phyloP scores from a whole-genome alignment of 2,797 vertebrate species.

The Chiroxiphia lanceolata region DNA sequence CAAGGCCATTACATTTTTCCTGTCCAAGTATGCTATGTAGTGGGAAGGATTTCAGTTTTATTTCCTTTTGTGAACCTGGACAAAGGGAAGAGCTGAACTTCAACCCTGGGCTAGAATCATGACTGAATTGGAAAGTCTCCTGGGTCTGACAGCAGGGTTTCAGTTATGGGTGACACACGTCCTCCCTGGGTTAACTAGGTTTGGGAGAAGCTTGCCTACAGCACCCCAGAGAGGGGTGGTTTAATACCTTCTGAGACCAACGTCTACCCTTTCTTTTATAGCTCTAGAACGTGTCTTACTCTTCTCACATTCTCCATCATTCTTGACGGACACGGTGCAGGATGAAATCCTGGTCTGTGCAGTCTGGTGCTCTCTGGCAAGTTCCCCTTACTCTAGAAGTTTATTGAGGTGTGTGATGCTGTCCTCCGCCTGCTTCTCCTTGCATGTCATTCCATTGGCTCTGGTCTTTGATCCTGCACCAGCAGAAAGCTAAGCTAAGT shows the following conservation, averaged over 20 bases:
- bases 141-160: background rate
- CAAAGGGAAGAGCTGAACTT: background rate
- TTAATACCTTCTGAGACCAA: background rate
- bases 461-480: background rate
- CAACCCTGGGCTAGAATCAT: background rate
- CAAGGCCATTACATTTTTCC: background rate
- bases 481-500: background rate
- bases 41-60: background rate
- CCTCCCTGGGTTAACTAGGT: background rate
- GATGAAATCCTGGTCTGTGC: fast-evolving
- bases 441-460: background rate
- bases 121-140: background rate
- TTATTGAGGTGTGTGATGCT: background rate
- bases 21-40: background rate
- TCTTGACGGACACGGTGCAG: fast-evolving
- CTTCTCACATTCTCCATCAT: background rate
- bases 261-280: background rate
- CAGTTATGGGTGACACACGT: background rate
- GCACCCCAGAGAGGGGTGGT: background rate
- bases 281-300: background rate
- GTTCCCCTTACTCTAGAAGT: background rate
- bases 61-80: background rate
- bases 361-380: background rate
- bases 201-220: background rate
- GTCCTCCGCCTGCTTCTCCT: background rate